These are phyloP conservation scores for Dicyrtoma fusca DNA, from an alignment of 2,888 invertebrate genomes.

Conservation along the genomic window DNA sequence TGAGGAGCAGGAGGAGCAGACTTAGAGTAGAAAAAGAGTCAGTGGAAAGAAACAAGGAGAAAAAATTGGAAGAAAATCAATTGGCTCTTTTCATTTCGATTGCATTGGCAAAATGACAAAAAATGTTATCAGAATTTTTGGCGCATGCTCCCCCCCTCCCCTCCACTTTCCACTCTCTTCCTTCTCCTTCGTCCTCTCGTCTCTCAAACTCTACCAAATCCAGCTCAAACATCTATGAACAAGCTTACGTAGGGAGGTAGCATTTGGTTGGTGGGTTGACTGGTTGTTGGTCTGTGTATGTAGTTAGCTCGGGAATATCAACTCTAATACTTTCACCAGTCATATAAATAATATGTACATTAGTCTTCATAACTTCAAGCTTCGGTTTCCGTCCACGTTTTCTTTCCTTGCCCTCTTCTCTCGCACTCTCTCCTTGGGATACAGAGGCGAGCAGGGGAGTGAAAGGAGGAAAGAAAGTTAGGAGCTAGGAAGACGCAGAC, in stretches of 20 bases:
- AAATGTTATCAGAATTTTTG: constrained; percentile 52
- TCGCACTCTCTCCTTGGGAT: background rate
- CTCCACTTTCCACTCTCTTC: background rate
- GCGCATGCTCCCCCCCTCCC: constrained; percentile 42
- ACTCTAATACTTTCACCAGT: constrained; percentile 2
- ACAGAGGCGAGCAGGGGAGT: no score
- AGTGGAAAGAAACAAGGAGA: constrained; percentile 36
- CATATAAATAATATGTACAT: constrained; percentile 29
- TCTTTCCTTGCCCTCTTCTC: constrained; percentile 8
- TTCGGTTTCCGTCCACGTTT: constrained; percentile 1
- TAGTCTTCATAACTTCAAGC: constrained; percentile 25
- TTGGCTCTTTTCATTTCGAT: constrained; percentile 53
- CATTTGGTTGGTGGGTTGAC: no score
- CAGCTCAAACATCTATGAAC: no score
- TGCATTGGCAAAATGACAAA: constrained; percentile 54
- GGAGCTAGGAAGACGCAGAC: no score
- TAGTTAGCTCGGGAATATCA: no score
- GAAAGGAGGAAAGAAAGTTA: no score
- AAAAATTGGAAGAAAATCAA: constrained; percentile 52
- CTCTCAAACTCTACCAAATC: background rate
- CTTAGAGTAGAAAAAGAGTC: constrained; percentile 10
- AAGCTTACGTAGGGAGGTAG: no score
- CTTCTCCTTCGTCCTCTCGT: background rate
- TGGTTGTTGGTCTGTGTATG: no score
- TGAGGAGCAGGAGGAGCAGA: constrained; percentile 6